Base-by-base conservation (phyloP, 2,888 invertebrate genomes). In the Seladonia tumulorum region DNA sequence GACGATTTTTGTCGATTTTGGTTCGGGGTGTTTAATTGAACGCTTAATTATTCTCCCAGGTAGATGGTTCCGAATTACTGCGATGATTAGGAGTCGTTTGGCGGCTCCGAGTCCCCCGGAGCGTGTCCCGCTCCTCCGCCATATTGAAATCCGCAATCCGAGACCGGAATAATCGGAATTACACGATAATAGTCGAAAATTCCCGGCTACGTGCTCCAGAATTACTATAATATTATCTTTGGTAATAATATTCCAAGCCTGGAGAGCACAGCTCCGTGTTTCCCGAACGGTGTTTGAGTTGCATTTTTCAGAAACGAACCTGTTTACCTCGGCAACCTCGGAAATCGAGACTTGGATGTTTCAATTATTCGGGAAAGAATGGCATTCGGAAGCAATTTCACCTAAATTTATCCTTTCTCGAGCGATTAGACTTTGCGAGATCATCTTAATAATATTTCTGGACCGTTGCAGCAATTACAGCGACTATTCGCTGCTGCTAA, bases 61-160 rank as follows among this genome's bases (percentile, higher is more conserved):
- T 16, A 25, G 35, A 66, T 3, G 10, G 66, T 35, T 18, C 10
- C 66, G 66, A 22, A 66, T 66, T 66, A 10, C 29, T 66, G 66
- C 66, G 35, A 66, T 35, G 22, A 66, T 66, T 35, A 35, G 66
- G 66, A 66, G 35, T 66, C 66, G 66, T 66, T 66, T 66, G 35
- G 66, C 8, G 66, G 66, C 35, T 66, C 35, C 66, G 66, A 66
- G 66, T 35, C 66, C 3, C 66, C 35, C 66, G 35, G 66, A 16
- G 66, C 66, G 35, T 66, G 66, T 66, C 66, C 70, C 42, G n/a
- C 87, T 79, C 49, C 45, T 29, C 73, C 29, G 71, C 79, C 35
- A 42, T 82, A 81, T 73, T 81, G 53, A 68, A 68, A 79, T 22
- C 16, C 71, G 29, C 35, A 66, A 22, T 66, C 66, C 63, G n/a